These are phyloP conservation scores for Arremon brunneinucha DNA, from an alignment of 2,797 vertebrate species.

Conservation along the genomic window DNA sequence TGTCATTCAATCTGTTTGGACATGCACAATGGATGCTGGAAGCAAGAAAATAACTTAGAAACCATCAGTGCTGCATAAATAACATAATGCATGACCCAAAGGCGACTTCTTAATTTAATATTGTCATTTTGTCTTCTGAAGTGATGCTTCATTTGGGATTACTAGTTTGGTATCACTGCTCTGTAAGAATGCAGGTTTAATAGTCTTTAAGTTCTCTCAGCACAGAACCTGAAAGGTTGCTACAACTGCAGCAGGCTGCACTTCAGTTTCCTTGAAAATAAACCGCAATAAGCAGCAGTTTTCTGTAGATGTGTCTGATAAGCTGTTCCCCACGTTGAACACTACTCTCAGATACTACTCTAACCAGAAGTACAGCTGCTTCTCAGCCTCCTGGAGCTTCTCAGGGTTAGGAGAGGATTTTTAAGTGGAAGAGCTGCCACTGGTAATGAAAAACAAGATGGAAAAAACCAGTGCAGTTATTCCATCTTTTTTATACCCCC, in stretches of 20 bases:
- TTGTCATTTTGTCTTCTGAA: neutral
- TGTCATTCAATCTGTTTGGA: neutral
- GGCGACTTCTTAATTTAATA: neutral
- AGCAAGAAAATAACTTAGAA: neutral
- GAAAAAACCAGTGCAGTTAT: neutral
- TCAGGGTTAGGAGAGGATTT: neutral
- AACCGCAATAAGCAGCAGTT: neutral
- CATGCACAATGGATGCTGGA: neutral
- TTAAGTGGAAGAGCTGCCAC: neutral
- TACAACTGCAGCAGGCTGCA: neutral
- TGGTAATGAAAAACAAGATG: neutral
- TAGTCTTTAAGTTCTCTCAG: neutral
- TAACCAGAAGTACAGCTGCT: neutral
- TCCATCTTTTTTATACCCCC: neutral
- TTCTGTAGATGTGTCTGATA: neutral
- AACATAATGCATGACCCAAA: neutral
- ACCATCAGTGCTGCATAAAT: neutral
- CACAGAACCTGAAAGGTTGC: neutral
- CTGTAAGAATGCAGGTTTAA: neutral
- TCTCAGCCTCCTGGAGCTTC: neutral
- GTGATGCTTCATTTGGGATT: neutral
- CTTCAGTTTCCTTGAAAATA: neutral
- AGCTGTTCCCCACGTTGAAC: neutral
- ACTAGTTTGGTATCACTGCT: neutral
- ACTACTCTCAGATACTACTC: neutral